Conservation (phyloP, 1,140 invertebrate genomes). For the Papilio machaon region DNA sequence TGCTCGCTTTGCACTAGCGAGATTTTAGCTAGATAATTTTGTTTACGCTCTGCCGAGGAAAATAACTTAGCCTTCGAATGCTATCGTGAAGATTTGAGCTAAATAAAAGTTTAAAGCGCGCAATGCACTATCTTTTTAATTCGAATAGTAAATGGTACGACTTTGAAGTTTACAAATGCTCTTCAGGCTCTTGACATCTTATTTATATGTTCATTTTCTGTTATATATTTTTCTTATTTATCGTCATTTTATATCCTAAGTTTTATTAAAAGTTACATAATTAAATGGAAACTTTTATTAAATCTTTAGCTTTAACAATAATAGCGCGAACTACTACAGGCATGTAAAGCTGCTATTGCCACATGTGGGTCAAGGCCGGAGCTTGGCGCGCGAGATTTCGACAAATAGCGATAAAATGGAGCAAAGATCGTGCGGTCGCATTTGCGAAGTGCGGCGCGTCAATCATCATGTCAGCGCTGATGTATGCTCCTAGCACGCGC, state of each 20-base stretch:
- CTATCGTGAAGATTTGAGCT: constrained; percentile 18
- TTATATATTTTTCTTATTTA: not conserved
- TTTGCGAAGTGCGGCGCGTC: constrained; percentile 54
- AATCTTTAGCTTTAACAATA: not conserved
- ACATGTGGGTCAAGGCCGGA: constrained; percentile 57
- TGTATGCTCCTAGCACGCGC: constrained; percentile 40
- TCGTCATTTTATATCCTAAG: not conserved
- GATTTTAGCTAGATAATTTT: constrained; percentile 37
- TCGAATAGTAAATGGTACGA: not conserved
- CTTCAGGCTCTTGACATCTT: too few relatives aligned
- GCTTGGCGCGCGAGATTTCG: constrained; percentile 40
- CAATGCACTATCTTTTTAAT: constrained; percentile 9
- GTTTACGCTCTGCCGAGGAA: constrained; percentile 35
- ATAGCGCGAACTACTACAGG: not conserved
- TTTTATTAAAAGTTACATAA: not conserved
- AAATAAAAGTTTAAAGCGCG: constrained; percentile 24
- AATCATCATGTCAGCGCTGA: constrained; percentile 64
- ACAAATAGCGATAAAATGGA: constrained; percentile 52
- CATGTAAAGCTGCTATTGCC: constrained; percentile 23
- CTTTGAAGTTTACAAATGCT: not conserved
- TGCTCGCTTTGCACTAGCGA: constrained; percentile 25
- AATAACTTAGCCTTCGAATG: constrained; percentile 34
- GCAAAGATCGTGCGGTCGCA: constrained; percentile 49
- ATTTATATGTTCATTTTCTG: too few relatives aligned
- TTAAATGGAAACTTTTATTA: not conserved